phyloP scores from a whole-genome alignment of 2,113 vertebrate genomes.

The Urocolius indicus region DNA sequence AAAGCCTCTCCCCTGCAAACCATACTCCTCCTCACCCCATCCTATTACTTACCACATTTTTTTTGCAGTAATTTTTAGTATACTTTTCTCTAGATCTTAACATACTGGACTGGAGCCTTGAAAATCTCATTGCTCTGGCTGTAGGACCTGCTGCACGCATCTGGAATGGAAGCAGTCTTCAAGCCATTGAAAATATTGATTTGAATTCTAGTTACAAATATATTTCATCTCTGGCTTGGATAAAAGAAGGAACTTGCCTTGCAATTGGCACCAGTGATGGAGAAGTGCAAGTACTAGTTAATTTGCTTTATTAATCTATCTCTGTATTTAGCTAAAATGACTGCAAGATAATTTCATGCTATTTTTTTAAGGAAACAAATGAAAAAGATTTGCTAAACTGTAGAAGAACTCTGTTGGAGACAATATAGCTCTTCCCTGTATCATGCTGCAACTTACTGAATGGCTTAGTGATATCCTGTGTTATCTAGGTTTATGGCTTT shows the following conservation, averaged over 20 bases:
- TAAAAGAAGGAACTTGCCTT: slow-evolving; percentile 71
- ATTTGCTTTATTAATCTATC: neutral
- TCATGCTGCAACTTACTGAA: neutral
- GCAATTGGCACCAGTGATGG: slow-evolving; percentile 81
- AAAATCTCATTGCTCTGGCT: slow-evolving; percentile 77
- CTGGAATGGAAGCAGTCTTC: slow-evolving; percentile 73
- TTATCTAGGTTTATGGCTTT: neutral
- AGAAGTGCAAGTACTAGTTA: slow-evolving; percentile 74
- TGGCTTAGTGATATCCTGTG: neutral
- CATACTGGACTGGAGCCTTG: slow-evolving; percentile 78
- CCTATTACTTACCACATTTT: neutral
- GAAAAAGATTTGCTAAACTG: neutral
- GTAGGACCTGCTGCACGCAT: slow-evolving; percentile 75
- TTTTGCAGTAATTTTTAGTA: neutral
- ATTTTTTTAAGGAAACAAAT: neutral
- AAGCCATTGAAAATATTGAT: slow-evolving; percentile 52
- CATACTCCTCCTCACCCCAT: neutral
- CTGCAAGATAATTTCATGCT: neutral
- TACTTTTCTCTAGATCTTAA: slow-evolving; percentile 77
- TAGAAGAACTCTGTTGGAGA: neutral
- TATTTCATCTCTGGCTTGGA: slow-evolving; percentile 81
- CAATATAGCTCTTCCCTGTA: neutral
- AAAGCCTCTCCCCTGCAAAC: neutral
- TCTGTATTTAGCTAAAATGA: neutral
- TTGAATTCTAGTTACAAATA: slow-evolving; percentile 56